Evolutionary conservation across 1,140 invertebrate genomes (phyloP), one percentile per base, ranked within the genome.

Genomic region (Lordiphosa collinella): DNA sequence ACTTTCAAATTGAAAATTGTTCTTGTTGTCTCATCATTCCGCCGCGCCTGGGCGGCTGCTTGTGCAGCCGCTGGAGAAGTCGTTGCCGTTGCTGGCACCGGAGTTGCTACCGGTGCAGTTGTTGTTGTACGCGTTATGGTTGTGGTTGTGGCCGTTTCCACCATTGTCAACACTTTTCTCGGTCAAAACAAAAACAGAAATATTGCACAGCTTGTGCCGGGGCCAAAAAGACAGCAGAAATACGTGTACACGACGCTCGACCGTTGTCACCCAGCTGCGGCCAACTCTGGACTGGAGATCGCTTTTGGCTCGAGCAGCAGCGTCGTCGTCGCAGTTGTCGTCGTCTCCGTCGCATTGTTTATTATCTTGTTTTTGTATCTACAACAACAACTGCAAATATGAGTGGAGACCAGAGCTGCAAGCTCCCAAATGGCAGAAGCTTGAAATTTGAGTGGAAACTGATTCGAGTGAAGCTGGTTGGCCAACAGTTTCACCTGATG

Each of bases 71-170:
- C 63, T 52, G 69, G 49, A 44, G 76, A 50, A 53, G 67, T 38
- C 48, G 70, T 11, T 14, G 55, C 48, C 16, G 61, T 46, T 2
- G 56, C 54, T 47, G 66, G 60, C 18, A 34, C n/a, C 6, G 2
- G 10, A 11, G 63, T 55, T 31, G 60, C 49, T 18, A 36, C 37
- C 44, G 70, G 53, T 31, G 35, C 36, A 35, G 36, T 36, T 16
- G 50, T 52, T 9, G 66, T 62, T 25, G 85, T 74, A 2, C 78
- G 75, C 16, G 82, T 87, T 35, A 79, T 72, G 5, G 86, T 87
- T 38, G 79, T 87, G n/a, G 73, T 69, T 25, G 80, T 87, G 14
- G 76, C 69, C 22, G 75, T 75, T 70, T 88, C 86, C 37, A 88
- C 86, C 86, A 88, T 88, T 46, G 53, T 59, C 13, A 46, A 37